A percentile compares a stretch with the other conserved stretches of the same genome.
phyloP scores from a whole-genome alignment of 2,113 vertebrate species.

The Dasypus novemcinctus region DNA sequence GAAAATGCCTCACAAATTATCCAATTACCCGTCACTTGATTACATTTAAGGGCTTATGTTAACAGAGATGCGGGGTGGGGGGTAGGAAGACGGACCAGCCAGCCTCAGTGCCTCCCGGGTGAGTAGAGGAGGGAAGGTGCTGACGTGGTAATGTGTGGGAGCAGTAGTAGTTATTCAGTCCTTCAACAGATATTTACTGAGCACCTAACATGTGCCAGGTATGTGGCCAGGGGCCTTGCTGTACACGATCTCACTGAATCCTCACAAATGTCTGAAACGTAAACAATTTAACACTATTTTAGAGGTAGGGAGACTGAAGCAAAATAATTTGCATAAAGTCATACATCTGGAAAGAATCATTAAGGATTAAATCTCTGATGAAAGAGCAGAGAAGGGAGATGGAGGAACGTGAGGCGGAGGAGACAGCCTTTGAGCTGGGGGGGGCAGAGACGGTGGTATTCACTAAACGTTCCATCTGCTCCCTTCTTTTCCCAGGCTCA shows the following conservation, averaged over 20 bases:
- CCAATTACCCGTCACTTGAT: background rate
- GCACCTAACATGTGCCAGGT: background rate
- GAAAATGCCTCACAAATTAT: background rate
- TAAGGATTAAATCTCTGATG: background rate
- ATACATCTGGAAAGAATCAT: background rate
- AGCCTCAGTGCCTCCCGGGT: background rate
- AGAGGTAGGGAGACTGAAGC: background rate
- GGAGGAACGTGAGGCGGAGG: no score
- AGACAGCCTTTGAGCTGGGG: background rate
- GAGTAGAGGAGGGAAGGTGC: background rate
- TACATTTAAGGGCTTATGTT: background rate
- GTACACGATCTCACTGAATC: background rate
- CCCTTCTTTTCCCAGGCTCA: background rate
- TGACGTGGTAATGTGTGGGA: accelerated
- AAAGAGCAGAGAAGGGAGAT: background rate
- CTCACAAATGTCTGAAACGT: background rate
- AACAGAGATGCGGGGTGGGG: accelerated
- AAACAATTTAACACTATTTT: background rate
- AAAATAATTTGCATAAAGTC: background rate
- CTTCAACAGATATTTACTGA: background rate
- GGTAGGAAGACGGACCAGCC: background rate
- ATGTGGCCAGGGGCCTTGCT: background rate
- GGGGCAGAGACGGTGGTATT: no score
- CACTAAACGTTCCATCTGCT: background rate
- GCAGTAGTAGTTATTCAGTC: background rate